These are phyloP conservation scores for Drosophila maculinotata DNA, from an alignment of 2,888 invertebrate species.

Conservation along the genomic window DNA sequence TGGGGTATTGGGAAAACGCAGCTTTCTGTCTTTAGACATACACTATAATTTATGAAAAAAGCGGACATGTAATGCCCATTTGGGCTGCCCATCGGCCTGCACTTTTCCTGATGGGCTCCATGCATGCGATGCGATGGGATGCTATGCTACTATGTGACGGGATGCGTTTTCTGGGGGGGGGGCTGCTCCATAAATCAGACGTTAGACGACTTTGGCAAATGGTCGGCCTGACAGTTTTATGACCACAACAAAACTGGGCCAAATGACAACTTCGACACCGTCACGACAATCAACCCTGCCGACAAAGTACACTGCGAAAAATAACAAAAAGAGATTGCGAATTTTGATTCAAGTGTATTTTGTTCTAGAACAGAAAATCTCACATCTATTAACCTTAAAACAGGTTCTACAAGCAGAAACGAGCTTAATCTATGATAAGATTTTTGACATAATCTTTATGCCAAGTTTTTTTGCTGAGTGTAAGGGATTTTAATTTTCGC, in stretches of 20 bases:
- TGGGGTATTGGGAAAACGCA: slow-evolving; percentile 5
- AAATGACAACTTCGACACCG: slow-evolving; percentile 10
- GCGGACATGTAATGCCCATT: slow-evolving; percentile 13
- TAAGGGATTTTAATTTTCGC: slow-evolving; percentile 19
- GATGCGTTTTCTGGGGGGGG: background rate
- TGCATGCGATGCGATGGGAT: slow-evolving; percentile 54
- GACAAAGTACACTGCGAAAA: background rate
- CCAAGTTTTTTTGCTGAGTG: no score
- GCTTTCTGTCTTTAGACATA: slow-evolving; percentile 8
- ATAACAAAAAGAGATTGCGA: no score
- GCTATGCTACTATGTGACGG: background rate
- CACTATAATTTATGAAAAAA: slow-evolving; percentile 16
- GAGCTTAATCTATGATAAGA: no score
- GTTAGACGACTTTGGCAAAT: slow-evolving; percentile 60
- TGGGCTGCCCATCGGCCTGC: slow-evolving; percentile 32
- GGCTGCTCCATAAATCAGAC: slow-evolving; percentile 62
- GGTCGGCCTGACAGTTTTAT: slow-evolving; percentile 71
- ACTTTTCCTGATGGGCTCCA: slow-evolving; percentile 49
- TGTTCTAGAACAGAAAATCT: no score
- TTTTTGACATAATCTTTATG: no score
- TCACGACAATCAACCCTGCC: slow-evolving; percentile 34
- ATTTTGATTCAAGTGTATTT: no score
- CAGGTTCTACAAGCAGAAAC: no score
- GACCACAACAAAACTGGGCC: slow-evolving; percentile 66
- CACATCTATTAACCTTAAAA: no score